Conservation (phyloP, 2,888 invertebrate species). For the Protophormia terraenovae region DNA sequence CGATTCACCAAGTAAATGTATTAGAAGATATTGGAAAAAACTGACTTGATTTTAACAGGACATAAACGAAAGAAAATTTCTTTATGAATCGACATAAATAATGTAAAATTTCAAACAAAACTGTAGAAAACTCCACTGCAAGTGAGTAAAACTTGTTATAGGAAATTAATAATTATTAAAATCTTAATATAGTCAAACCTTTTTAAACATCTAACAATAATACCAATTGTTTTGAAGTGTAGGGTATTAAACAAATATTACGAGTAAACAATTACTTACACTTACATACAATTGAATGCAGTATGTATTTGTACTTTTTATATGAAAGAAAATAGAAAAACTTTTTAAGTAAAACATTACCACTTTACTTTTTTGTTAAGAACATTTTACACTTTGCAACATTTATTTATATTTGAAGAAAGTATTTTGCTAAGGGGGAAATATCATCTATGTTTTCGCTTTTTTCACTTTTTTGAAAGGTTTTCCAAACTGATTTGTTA, state of each 20-base stretch:
- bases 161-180: neutral
- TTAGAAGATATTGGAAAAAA: neutral
- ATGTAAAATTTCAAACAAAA: too few relatives aligned
- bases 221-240: neutral
- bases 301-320: neutral
- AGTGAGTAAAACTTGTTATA: too few relatives aligned
- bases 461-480: neutral
- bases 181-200: too few relatives aligned
- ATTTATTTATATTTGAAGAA: constrained; percentile 16
- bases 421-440: neutral
- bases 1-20: constrained; percentile 16
- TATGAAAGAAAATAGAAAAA: neutral
- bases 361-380: constrained; percentile 1
- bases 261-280: neutral
- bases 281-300: neutral
- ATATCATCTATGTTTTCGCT: constrained; percentile 8
- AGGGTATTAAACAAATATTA: neutral
- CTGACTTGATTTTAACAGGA: neutral
- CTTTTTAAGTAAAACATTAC: constrained; percentile 26
- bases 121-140: too few relatives aligned
- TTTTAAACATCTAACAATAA: neutral
- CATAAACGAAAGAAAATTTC: neutral
- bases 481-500: neutral
- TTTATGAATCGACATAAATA: neutral
- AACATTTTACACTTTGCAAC: constrained; percentile 42